Conservation (phyloP, 2,888 invertebrate genomes). For the Dolichopus griseipennis region DNA sequence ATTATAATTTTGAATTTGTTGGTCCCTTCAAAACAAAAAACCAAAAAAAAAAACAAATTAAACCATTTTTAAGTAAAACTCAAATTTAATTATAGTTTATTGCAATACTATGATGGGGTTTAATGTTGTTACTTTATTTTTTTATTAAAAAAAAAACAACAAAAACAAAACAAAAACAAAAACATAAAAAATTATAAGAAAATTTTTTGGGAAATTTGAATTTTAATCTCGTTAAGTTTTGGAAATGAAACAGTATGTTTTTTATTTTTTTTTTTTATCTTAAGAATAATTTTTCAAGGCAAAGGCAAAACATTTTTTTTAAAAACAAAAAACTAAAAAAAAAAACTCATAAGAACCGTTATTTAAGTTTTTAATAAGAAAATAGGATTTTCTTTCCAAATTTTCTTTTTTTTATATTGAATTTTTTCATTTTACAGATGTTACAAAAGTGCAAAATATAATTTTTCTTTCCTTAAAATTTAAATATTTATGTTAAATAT, state of each 20-base stretch:
- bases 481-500: background rate
- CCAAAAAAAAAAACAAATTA: too few species aligned
- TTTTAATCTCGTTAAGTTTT: slow-evolving; percentile 1
- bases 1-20: too few species aligned
- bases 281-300: too few species aligned
- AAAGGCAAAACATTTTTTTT: background rate
- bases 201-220: background rate
- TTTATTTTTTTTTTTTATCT: background rate
- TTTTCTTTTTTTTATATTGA: background rate
- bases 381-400: background rate
- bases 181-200: too few species aligned
- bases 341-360: background rate
- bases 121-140: too few species aligned
- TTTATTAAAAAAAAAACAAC: too few species aligned
- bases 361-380: background rate
- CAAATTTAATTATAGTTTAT: too few species aligned
- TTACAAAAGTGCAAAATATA: slow-evolving; percentile 4
- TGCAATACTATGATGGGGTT: too few species aligned
- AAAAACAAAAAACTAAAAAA: background rate
- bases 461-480: background rate
- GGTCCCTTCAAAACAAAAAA: too few species aligned
- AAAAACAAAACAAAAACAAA: too few species aligned
- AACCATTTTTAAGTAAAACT: too few species aligned
- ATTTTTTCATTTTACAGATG: background rate
- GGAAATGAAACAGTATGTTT: background rate